These are phyloP conservation scores for Bagarius yarrelli DNA, from an alignment of 2,113 vertebrate genomes.

Conservation along the genomic window DNA sequence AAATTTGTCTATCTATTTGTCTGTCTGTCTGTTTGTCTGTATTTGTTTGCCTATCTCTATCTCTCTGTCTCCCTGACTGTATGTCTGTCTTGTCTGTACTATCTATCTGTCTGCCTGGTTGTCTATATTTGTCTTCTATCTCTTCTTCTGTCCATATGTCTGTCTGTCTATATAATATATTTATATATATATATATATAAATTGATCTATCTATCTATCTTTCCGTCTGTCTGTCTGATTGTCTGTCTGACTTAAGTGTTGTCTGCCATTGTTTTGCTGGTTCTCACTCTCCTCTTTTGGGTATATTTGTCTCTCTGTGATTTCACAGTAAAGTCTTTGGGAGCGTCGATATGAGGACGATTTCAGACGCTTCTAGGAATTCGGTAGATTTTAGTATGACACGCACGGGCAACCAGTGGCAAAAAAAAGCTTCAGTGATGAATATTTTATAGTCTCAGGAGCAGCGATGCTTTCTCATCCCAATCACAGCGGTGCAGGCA, in stretches of 20 bases:
- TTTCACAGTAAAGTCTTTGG: background rate
- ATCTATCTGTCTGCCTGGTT: background rate
- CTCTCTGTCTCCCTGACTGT: background rate
- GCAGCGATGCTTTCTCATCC: constrained; percentile 30
- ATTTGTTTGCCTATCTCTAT: background rate
- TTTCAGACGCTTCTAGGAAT: background rate
- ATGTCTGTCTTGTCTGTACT: background rate
- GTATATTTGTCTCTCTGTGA: background rate
- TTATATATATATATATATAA: background rate
- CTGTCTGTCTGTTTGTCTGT: too few species aligned
- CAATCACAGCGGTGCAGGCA: constrained; percentile 46
- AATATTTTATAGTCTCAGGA: constrained; percentile 52
- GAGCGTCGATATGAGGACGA: background rate
- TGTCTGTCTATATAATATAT: background rate
- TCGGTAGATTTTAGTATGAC: background rate
- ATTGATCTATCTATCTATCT: background rate
- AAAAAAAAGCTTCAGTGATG: constrained; percentile 37
- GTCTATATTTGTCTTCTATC: background rate
- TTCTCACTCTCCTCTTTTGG: background rate
- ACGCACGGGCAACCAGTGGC: constrained; percentile 8
- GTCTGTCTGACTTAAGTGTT: too few species aligned
- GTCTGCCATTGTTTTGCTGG: background rate
- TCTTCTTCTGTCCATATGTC: background rate
- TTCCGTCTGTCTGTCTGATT: background rate
- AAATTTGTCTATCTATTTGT: background rate